A percentile compares a stretch with the other conserved stretches of the same genome.
These are phyloP conservation scores for Neomorphus geoffroyi DNA, from an alignment of 2,797 vertebrate species.

Conservation along the genomic window DNA sequence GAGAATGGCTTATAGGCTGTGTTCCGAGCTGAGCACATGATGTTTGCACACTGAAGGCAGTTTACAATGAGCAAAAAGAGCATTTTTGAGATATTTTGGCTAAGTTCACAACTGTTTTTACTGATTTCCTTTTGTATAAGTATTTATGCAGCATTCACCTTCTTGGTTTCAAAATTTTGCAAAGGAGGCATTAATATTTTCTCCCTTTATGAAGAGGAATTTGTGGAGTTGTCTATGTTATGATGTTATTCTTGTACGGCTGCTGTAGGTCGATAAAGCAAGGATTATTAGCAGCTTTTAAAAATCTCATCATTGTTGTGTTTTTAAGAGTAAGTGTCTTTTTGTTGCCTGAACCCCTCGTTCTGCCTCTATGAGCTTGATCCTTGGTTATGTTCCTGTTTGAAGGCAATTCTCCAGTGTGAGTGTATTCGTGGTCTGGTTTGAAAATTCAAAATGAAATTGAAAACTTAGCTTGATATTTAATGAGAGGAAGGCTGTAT, in stretches of 20 bases:
- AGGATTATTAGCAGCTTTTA: constrained; percentile 13
- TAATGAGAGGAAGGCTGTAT: not conserved
- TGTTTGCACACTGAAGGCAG: not conserved
- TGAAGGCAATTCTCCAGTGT: not conserved
- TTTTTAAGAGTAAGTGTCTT: not conserved
- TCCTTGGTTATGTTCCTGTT: not conserved
- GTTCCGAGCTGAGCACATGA: not conserved
- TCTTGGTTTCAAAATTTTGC: not conserved
- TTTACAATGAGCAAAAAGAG: not conserved
- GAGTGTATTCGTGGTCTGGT: not conserved
- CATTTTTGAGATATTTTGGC: not conserved
- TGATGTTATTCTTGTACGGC: not conserved
- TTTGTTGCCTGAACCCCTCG: not conserved
- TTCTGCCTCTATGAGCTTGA: not conserved
- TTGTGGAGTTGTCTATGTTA: not conserved
- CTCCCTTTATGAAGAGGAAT: not conserved
- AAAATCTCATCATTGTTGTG: constrained; percentile 4
- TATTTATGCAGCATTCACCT: not conserved
- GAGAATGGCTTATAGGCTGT: not conserved
- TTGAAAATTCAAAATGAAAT: not conserved
- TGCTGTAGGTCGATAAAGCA: constrained; percentile 33
- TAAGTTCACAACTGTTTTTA: not conserved
- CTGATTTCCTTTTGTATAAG: not conserved
- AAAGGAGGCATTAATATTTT: not conserved
- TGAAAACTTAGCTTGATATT: not conserved